These are phyloP conservation scores for Murina feae DNA, from an alignment of 2,113 vertebrate genomes.

Conservation along the genomic window DNA sequence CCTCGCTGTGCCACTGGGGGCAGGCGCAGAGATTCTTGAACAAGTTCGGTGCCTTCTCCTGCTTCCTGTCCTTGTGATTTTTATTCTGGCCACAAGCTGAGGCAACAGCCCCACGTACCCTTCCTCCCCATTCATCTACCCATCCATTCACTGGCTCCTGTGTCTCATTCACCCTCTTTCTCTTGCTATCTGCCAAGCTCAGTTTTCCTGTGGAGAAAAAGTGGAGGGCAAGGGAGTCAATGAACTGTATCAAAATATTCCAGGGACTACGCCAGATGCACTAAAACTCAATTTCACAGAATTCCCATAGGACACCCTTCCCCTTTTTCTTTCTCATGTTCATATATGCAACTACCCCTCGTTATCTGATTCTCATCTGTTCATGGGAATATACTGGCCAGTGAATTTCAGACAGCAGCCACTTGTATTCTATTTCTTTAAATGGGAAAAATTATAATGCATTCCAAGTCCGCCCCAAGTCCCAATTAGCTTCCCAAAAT, in stretches of 20 bases:
- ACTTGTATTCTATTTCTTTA: not conserved
- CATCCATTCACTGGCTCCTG: not conserved
- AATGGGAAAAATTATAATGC: not conserved
- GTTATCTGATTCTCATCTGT: not conserved
- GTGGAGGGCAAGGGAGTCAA: not conserved
- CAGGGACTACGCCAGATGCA: not conserved
- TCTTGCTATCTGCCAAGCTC: not conserved
- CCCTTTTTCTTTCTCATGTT: not conserved
- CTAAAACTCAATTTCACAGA: not conserved
- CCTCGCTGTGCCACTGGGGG: not conserved
- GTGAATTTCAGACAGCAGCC: not conserved
- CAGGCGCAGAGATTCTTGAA: not conserved
- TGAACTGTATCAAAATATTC: not conserved
- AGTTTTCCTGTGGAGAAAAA: not conserved
- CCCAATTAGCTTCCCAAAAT: not conserved
- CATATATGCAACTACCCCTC: not conserved
- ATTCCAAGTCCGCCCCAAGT: not conserved
- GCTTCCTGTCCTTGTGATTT: not conserved
- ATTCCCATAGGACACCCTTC: not conserved
- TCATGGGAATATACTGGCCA: not conserved
- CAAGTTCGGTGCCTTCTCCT: rapidly evolving
- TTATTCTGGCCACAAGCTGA: not conserved
- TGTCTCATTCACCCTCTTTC: not conserved
- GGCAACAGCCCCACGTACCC: rapidly evolving
- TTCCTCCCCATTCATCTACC: not conserved